Conservation (phyloP, 2,113 vertebrate genomes). For the Leptosomus discolor region DNA sequence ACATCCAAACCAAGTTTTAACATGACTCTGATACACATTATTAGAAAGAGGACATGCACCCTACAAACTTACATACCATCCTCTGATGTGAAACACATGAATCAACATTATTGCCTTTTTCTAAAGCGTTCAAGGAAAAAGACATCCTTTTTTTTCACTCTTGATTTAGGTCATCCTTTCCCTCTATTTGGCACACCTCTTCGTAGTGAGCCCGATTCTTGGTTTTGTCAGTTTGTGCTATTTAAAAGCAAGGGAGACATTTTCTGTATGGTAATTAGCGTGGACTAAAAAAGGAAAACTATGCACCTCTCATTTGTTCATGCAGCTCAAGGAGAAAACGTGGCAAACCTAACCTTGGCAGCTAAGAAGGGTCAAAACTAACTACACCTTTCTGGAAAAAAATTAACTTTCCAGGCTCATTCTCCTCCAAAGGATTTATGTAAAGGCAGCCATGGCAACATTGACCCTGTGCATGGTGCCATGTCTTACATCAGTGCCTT, state of each 20-base stretch:
- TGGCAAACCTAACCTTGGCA: neutral
- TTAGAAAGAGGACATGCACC: neutral
- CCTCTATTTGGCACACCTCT: neutral
- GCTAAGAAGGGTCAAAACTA: neutral
- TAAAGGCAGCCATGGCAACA: neutral
- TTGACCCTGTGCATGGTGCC: accelerated
- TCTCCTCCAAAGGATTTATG: neutral
- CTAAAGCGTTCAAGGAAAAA: neutral
- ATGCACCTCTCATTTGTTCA: neutral
- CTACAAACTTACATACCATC: no score
- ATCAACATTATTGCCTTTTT: neutral
- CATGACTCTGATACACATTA: neutral
- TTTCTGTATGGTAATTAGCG: neutral
- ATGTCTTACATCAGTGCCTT: accelerated
- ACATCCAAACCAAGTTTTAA: neutral
- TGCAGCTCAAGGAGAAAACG: neutral
- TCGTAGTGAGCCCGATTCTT: neutral
- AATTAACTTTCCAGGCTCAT: neutral
- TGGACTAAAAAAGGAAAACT: neutral
- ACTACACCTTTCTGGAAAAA: neutral
- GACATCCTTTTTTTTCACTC: neutral
- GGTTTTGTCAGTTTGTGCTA: neutral
- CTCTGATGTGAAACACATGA: neutral
- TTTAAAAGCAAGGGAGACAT: neutral
- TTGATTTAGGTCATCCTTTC: neutral